Evolutionary conservation across 2,797 vertebrate genomes (phyloP), one percentile per base, ranked within the genome.

Genomic region (Hirundo rustica): DNA sequence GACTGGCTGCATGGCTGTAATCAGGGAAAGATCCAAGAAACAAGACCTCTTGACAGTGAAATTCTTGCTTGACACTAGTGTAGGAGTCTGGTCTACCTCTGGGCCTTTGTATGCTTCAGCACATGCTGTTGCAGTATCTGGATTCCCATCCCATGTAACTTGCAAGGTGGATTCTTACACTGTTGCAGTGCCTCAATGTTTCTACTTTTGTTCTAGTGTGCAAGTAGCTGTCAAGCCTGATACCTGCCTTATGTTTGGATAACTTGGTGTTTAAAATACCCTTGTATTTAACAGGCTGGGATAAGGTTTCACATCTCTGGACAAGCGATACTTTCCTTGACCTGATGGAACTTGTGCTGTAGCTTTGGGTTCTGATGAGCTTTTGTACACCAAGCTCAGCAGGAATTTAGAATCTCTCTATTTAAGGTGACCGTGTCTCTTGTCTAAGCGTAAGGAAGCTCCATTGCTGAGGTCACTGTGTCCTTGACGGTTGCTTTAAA

Each of bases 401-500:
- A 83, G 34, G 48, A 71, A 65, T 74, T 44, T 55, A 64, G 47
- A 58, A 5, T 47, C 8, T 77, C 50, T 90, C 32, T 83, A 11
- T 50, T 70, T 71, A 5, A 10, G 26, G 32, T 87, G 23, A 48
- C n/a, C 9, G 4, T 83, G 66, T 83, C 32, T 80, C 64, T 75
- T 85, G 36, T 77, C 48, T 72, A 74, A 75, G 73, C 16, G 13
- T 45, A 58, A 92, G 79, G 62, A 89, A 81, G 62, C 26, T 54
- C 58, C 8, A 4, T 55, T 78, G 66, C 44, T 66, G 80, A 88
- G 87, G 76, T 93, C 92, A 34, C 5, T 3, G 29, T 86, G 83
- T 64, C 92, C 89, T 95, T 95, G 88, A 61, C 4, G 0, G 79
- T 92, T 95, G 47, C 54, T 95, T 89, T 74, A 83, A 88, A 47